A percentile compares a stretch with the other conserved stretches of the same genome.
Conservation (phyloP, 2,113 vertebrate species). For the Micromys minutus region DNA sequence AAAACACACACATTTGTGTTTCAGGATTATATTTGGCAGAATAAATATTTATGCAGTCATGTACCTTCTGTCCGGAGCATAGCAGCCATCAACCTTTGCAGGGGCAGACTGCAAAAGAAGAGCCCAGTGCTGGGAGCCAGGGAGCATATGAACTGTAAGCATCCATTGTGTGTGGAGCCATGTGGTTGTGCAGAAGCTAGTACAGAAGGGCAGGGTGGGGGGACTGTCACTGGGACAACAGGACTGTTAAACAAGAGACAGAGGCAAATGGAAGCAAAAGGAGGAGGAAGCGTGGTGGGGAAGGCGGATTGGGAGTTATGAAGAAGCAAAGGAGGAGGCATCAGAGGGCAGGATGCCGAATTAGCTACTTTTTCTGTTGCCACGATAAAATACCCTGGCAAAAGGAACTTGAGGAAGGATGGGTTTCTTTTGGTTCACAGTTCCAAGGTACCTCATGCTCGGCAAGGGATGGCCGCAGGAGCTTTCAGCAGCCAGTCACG, state of each 20-base stretch:
- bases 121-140: background rate
- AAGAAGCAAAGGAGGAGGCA: background rate
- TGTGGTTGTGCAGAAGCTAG: background rate
- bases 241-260: background rate
- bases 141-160: background rate
- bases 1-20: constrained; percentile 28
- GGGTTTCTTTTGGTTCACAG: background rate
- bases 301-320: background rate
- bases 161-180: background rate
- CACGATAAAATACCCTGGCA: background rate
- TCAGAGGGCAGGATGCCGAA: background rate
- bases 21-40: constrained; percentile 37
- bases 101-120: background rate
- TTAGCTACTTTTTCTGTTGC: background rate
- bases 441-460: background rate
- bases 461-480: background rate
- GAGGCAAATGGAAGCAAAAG: constrained; percentile 30
- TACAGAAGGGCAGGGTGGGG: background rate
- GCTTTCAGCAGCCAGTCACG: background rate
- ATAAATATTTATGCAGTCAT: constrained; percentile 47
- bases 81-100: background rate
- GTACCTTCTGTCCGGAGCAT: background rate
- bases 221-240: background rate
- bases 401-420: background rate
- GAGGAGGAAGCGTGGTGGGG: background rate